Percentiles rank a stretch among this genome's conserved stretches.
Conservation (phyloP, 2,797 vertebrate species). For the Molossus alvarezi region DNA sequence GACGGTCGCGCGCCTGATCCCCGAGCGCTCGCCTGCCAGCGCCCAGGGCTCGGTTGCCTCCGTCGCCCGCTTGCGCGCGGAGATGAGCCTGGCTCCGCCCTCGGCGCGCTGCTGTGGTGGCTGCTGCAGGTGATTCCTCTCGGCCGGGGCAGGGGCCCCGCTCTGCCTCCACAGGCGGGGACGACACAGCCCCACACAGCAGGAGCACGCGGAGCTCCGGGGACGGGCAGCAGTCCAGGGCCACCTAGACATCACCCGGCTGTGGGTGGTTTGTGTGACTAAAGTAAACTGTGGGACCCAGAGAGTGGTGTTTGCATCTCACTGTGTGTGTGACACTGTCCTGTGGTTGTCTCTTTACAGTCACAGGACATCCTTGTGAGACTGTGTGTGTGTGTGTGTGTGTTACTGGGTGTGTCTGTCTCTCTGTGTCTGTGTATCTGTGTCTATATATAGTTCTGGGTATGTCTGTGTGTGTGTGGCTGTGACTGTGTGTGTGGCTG, state of each 20-base stretch:
- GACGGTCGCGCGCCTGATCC: rapidly evolving
- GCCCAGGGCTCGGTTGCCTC: rapidly evolving
- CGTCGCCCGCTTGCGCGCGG: rapidly evolving
- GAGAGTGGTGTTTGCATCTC: background rate
- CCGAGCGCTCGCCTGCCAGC: background rate
- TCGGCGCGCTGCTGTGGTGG: background rate
- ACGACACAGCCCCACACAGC: too few species aligned
- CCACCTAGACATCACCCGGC: background rate
- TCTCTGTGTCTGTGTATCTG: background rate
- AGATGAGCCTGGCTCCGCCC: background rate
- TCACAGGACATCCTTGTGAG: background rate
- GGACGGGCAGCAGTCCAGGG: too few species aligned
- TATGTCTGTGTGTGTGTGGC: background rate
- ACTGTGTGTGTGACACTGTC: background rate
- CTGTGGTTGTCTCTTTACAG: background rate
- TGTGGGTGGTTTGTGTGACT: background rate
- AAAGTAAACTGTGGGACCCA: rapidly evolving
- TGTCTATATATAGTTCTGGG: background rate
- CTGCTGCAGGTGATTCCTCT: background rate
- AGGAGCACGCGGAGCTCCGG: background rate
- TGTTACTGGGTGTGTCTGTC: background rate
- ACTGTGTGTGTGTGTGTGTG: background rate
- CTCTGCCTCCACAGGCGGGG: background rate
- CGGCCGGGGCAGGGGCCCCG: too few species aligned
- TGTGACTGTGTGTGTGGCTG: too few species aligned